Conservation (phyloP, 2,797 vertebrate genomes). For the Microhierax caerulescens region DNA sequence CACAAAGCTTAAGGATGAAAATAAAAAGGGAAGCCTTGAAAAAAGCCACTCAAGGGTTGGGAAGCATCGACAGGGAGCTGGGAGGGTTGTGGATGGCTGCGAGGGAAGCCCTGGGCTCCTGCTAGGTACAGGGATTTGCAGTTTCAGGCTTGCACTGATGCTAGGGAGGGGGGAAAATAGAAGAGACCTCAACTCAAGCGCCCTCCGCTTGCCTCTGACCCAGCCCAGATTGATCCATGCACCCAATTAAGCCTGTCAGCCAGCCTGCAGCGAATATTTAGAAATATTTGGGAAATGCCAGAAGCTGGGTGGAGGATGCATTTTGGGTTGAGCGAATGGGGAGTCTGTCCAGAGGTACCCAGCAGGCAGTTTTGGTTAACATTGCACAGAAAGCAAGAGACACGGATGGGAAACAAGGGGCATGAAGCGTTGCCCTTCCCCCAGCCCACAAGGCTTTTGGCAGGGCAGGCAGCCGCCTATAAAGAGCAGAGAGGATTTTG, state of each 20-base stretch:
- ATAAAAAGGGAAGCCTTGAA: background rate
- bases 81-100: background rate
- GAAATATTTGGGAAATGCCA: background rate
- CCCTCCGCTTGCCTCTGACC: background rate
- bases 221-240: background rate
- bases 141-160: background rate
- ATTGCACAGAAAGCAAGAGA: background rate
- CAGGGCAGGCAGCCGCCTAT: background rate
- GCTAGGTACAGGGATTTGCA: background rate
- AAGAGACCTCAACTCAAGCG: background rate
- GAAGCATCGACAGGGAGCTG: background rate
- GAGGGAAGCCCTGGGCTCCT: rapidly evolving
- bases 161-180: background rate
- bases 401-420: background rate
- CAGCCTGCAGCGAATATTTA: background rate
- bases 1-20: constrained; percentile 52
- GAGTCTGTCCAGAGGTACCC: background rate
- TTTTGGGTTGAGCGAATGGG: background rate
- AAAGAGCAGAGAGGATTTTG: background rate
- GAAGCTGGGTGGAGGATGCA: background rate
- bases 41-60: background rate
- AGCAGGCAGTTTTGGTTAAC: background rate
- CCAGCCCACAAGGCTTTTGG: background rate
- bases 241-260: background rate
- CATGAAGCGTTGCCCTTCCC: background rate